Conservation (phyloP, 2,888 invertebrate species). For the Malthinus flaveolus region DNA sequence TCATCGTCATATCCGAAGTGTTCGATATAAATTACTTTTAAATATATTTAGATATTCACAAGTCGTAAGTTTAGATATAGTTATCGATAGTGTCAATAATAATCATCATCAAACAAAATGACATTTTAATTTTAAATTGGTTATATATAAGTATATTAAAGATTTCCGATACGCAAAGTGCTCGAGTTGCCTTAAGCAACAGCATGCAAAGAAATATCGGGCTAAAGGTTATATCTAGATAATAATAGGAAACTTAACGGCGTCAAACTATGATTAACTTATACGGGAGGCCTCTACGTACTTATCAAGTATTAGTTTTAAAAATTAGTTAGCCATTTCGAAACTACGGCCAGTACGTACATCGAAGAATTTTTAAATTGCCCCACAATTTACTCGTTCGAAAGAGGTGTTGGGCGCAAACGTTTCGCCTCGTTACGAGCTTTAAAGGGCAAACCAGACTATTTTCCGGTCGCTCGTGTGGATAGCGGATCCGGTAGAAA, state of each 20-base stretch:
- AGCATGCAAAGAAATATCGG: conserved; percentile 4
- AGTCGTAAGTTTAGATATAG: conserved; percentile 7
- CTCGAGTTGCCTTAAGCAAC: conserved; percentile 13
- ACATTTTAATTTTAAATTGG: conserved; percentile 19
- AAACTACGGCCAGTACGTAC: not conserved
- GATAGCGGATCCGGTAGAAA: too few species aligned
- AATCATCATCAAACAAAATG: conserved; percentile 18
- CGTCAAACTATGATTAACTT: conserved; percentile 6
- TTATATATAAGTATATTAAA: conserved; percentile 9
- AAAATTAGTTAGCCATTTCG: conserved; percentile 3
- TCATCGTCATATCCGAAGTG: not conserved
- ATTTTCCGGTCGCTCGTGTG: too few species aligned
- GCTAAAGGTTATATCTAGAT: conserved; percentile 17
- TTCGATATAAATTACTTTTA: conserved; percentile 6
- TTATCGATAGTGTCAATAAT: conserved; percentile 13
- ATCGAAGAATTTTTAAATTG: conserved; percentile 5
- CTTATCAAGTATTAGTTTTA: conserved; percentile 6
- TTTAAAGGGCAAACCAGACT: too few species aligned
- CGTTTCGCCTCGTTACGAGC: too few species aligned
- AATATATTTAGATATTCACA: conserved; percentile 4
- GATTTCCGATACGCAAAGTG: conserved; percentile 12
- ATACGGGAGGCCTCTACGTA: not conserved
- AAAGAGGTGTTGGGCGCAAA: not conserved
- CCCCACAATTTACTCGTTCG: not conserved
- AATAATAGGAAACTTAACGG: conserved; percentile 11